A percentile compares a stretch with the other conserved stretches of the same genome.
Evolutionary conservation across 2,888 invertebrate genomes (phyloP).

Genomic region (Ornithoptera alexandrae): DNA sequence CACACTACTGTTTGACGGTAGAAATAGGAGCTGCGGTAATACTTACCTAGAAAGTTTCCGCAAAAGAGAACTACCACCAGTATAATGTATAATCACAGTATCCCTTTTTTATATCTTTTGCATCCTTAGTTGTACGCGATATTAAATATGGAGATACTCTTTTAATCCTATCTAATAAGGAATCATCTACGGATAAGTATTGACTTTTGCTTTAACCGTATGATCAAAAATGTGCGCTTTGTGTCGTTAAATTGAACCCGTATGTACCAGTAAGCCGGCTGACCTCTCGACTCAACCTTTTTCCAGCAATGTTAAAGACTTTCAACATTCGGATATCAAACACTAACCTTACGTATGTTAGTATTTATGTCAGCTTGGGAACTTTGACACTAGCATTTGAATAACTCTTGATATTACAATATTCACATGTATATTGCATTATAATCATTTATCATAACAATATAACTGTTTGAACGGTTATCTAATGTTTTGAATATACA

Average conservation of each 20-base stretch:
- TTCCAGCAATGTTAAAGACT: conserved; percentile 24
- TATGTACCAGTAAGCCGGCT: conserved; percentile 13
- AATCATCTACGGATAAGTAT: neutral
- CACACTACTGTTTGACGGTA: too few species aligned
- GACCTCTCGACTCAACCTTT: conserved; percentile 28
- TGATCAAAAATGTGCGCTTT: conserved; percentile 20
- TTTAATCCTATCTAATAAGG: neutral
- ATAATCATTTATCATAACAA: conserved; percentile 12
- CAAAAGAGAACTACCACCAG: too few species aligned
- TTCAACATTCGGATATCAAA: conserved; percentile 28
- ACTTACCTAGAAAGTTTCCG: too few species aligned
- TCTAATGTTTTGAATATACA: neutral
- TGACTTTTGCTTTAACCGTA: conserved; percentile 6
- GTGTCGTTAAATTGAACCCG: conserved; percentile 16
- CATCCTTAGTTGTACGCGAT: neutral
- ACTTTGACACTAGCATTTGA: conserved; percentile 22
- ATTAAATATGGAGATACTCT: neutral
- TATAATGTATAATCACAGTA: neutral
- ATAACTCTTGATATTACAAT: conserved; percentile 17
- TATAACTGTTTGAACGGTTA: neutral
- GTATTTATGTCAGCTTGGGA: conserved; percentile 27
- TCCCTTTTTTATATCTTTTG: neutral
- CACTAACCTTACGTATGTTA: conserved; percentile 25
- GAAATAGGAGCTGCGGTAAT: too few species aligned
- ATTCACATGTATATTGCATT: conserved; percentile 2